Evolutionary conservation across 2,113 vertebrate species (phyloP), one percentile per base, ranked within the genome.

Genomic region (Abramis brama): DNA sequence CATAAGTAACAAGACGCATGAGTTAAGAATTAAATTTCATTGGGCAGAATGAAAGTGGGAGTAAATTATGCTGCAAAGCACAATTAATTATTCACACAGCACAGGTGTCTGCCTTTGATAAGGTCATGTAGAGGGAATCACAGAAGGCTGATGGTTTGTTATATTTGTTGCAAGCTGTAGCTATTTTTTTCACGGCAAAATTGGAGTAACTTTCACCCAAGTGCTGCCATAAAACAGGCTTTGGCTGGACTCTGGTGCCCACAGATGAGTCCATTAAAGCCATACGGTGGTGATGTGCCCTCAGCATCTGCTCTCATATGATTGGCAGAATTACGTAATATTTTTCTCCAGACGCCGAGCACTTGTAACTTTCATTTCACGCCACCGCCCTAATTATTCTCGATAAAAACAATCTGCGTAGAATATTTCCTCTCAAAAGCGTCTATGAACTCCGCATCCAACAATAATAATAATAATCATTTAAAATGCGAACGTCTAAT

Each of bases 251-350:
- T 71, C 2, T 62, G 39, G 25, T 45, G 17, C 30, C 6, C 23
- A 60, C 12, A 52, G 60, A 33, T 12, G 25, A 64, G 78, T 77
- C 27, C 70, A 83, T 57, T 52, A 77, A 74, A 60, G 33, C 59
- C 83, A 21, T 8, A 66, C 75, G 43, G 19, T 19, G 33, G 5
- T 43, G 75, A 39, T 50, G 66, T 50, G 39, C 45, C 62, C 11
- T 73, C 33, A 79, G 64, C 77, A 73, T 59, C 76, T 86, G 77
- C 25, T 47, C 43, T 57, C n/a, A 52, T n/a, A 10, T 27, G 62
- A 68, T 83, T 66, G 64, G 47, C 59, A 52, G 45, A 82, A 76
- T 83, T 86, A 86, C 71, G 79, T 86, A 86, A 83, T 23, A 86
- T 74, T 64, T 64, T 52, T 25, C 81, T 71, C 64, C 47, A 71